Evolutionary conservation across 2,888 invertebrate species (phyloP), one percentile per base, ranked within the genome.

Genomic region (Lycaena phlaeas): DNA sequence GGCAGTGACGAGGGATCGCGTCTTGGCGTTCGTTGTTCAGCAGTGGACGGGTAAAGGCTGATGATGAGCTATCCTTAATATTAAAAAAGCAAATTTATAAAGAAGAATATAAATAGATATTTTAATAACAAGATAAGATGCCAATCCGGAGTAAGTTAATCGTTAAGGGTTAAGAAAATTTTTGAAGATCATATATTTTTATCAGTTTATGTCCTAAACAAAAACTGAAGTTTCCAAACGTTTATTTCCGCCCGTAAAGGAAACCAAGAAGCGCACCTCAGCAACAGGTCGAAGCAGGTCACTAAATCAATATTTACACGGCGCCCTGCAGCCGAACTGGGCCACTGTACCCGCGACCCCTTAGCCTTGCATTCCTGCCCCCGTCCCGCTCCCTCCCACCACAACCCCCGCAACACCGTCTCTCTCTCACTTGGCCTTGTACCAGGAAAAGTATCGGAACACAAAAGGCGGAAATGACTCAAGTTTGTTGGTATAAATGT

Each of bases 271-370:
- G 25, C 39, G 25, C 39, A 50, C 61, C 60, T 55, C 53, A 59
- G 71, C 81, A 79, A 81, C 81, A 81, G 71, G 81, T 81, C 58
- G 55, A 57, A 58, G 36, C 51, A 62, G 68, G 67, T 68, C 68
- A 68, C 67, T 64, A 63, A 82, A 81, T 82, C 81, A 79, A 82
- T 81, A 81, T 77, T 72, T 74, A 77, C 72, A 64, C 66, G 61
- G 56, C 59, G 59, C 65, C 68, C 74, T 76, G 78, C 81, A 78
- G 54, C 68, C 53, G 50, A 63, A 73, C 63, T 82, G 52, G 82
- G 82, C 76, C 81, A 71, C 61, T 77, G 79, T 68, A 72, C 78
- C 75, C 76, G 75, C 64, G 77, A 77, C 69, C 77, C 61, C 61
- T 53, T 68, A 74, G 72, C 75, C 77, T 74, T 79, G 79, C 79